phyloP scores from a whole-genome alignment of 2,888 invertebrate species.

The Cataglyphis rosenhaueri region DNA sequence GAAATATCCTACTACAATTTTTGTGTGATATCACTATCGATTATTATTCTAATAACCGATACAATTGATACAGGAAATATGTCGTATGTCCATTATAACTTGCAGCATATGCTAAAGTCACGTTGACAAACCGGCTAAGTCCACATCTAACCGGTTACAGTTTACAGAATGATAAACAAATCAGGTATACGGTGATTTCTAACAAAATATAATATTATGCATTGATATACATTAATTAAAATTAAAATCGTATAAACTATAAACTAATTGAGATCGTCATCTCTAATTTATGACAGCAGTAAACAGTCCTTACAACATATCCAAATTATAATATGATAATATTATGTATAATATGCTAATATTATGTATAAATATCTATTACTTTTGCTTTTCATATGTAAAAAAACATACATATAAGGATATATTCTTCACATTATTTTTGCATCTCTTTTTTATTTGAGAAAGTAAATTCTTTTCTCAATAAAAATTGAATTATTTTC shows the following conservation, averaged over 20 bases:
- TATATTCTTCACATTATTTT: not conserved
- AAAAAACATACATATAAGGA: not conserved
- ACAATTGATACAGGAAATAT: not conserved
- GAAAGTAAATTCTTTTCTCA: not conserved
- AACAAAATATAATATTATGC: not conserved
- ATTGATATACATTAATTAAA: not conserved
- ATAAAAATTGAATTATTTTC: not conserved
- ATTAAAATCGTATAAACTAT: slow-evolving; percentile 17
- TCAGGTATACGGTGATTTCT: slow-evolving; percentile 32
- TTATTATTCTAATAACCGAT: not conserved
- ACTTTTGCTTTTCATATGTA: not conserved
- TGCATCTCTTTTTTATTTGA: not conserved
- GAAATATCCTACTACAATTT: not conserved
- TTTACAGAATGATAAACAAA: slow-evolving; percentile 56
- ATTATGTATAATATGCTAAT: not conserved
- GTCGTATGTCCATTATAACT: slow-evolving; percentile 8
- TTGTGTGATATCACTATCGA: not conserved
- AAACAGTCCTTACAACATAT: not conserved
- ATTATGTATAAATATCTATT: not conserved
- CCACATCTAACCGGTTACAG: slow-evolving; percentile 68
- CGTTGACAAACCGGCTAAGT: slow-evolving; percentile 36
- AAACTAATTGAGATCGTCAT: slow-evolving; percentile 1
- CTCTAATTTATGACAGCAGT: not conserved
- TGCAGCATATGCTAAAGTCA: slow-evolving; percentile 42
- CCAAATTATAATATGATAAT: not conserved